Percentiles rank a stretch among this genome's conserved stretches.
Conservation (phyloP, 2,888 invertebrate species). For the Drosophila hamatofila region DNA sequence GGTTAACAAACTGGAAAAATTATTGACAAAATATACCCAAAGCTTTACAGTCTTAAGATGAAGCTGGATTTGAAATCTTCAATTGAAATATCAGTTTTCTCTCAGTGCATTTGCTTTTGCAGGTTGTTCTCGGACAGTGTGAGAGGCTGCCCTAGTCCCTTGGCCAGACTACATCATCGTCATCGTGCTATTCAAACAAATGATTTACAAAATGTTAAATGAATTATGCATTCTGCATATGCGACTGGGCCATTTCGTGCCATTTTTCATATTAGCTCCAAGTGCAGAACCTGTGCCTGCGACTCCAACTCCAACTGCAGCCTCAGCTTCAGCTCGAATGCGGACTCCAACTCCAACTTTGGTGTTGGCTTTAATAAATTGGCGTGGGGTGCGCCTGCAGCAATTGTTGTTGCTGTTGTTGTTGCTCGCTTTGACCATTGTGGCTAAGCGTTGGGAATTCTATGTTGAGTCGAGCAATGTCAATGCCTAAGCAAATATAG, state of each 20-base stretch:
- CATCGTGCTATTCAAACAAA: conserved; percentile 82
- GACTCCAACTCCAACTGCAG: not conserved
- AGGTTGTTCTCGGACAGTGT: conserved; percentile 58
- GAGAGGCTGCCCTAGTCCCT: conserved; percentile 52
- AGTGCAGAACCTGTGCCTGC: conserved; percentile 14
- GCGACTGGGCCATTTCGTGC: conserved; percentile 62
- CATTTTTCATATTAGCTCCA: conserved; percentile 65
- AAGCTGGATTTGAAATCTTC: too few relatives aligned
- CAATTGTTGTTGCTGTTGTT: conserved; percentile 46
- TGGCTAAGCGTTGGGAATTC: conserved; percentile 49
- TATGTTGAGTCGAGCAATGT: conserved; percentile 53
- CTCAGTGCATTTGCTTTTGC: conserved; percentile 33
- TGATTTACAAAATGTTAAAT: conserved; percentile 83
- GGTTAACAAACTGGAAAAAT: not conserved
- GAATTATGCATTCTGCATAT: conserved; percentile 82
- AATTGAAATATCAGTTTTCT: not conserved
- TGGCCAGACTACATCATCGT: conserved; percentile 60
- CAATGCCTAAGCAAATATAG: conserved; percentile 73
- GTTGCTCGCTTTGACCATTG: conserved; percentile 19
- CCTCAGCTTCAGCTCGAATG: not conserved
- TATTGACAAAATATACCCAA: too few relatives aligned
- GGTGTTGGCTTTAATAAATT: conserved; percentile 81
- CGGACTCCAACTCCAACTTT: conserved; percentile 34
- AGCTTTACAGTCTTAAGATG: too few relatives aligned
- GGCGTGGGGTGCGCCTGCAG: conserved; percentile 77